Conservation (phyloP, 1,140 invertebrate genomes). For the Papilio dardanus region DNA sequence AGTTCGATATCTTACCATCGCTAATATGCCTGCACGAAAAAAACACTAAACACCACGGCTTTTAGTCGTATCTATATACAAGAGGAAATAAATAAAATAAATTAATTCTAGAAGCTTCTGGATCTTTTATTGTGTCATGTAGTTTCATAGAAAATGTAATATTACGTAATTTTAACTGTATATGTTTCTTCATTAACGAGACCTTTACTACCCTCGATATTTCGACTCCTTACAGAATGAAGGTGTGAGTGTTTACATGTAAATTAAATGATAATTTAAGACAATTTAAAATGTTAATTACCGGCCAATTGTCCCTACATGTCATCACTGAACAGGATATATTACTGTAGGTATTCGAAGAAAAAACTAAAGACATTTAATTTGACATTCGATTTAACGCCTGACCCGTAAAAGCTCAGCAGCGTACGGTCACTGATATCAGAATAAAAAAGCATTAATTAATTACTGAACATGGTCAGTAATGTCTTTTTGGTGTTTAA, state of each 20-base stretch:
- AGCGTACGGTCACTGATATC: not conserved
- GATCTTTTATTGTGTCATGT: not conserved
- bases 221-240: not conserved
- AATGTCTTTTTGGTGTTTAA: slow-evolving; percentile 1
- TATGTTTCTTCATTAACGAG: slow-evolving; percentile 7
- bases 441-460: not conserved
- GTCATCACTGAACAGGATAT: slow-evolving; percentile 5
- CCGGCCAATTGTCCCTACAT: not conserved
- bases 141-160: too few relatives aligned
- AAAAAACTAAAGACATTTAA: slow-evolving; percentile 13
- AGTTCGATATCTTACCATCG: too few relatives aligned
- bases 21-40: too few relatives aligned
- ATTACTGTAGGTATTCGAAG: not conserved
- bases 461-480: not conserved
- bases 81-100: too few relatives aligned
- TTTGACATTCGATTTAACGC: not conserved
- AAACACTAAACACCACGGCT: too few relatives aligned
- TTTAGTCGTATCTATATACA: too few relatives aligned
- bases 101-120: not conserved
- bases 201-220: not conserved
- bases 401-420: not conserved
- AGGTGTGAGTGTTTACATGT: slow-evolving; percentile 22
- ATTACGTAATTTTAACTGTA: too few relatives aligned
- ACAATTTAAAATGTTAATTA: slow-evolving; percentile 23
- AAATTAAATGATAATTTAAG: slow-evolving; percentile 26